Evolutionary conservation across 92 coral and sea anemone species (phyloP).

Genomic region (Galaxea fascicularis): DNA sequence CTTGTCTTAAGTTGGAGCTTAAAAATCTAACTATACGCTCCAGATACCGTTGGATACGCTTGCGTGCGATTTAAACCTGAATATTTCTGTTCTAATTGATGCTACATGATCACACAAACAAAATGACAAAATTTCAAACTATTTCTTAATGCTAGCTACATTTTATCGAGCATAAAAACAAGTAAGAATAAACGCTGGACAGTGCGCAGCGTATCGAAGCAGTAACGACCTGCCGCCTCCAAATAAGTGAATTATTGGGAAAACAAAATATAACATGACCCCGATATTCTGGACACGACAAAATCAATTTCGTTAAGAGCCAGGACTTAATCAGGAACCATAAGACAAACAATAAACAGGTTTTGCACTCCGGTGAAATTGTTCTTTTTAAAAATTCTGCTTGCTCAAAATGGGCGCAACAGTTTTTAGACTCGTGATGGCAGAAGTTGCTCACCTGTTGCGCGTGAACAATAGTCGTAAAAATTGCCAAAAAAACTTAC

Average conservation of each 20-base stretch:
- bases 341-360: too few species aligned
- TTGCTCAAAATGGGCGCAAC: too few species aligned
- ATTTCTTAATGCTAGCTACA: constrained; percentile 23
- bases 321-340: background rate
- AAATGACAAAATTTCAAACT: background rate
- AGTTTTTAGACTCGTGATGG: too few species aligned
- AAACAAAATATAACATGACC: constrained; percentile 21
- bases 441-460: too few species aligned
- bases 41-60: background rate
- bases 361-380: too few species aligned
- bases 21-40: constrained; percentile 18
- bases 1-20: background rate
- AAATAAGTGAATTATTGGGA: background rate
- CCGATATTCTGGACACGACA: background rate
- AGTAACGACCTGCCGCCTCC: background rate
- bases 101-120: constrained; percentile 11
- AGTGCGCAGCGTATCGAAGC: constrained; percentile 3
- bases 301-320: background rate
- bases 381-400: too few species aligned
- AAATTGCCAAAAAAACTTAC: too few species aligned
- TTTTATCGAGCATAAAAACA: background rate
- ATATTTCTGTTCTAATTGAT: constrained; percentile 2
- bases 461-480: too few species aligned
- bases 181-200: constrained; percentile 1
- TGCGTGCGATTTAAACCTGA: background rate